These are phyloP conservation scores for Todiramphus saurophagus DNA, from an alignment of 2,113 vertebrate genomes.

Conservation along the genomic window DNA sequence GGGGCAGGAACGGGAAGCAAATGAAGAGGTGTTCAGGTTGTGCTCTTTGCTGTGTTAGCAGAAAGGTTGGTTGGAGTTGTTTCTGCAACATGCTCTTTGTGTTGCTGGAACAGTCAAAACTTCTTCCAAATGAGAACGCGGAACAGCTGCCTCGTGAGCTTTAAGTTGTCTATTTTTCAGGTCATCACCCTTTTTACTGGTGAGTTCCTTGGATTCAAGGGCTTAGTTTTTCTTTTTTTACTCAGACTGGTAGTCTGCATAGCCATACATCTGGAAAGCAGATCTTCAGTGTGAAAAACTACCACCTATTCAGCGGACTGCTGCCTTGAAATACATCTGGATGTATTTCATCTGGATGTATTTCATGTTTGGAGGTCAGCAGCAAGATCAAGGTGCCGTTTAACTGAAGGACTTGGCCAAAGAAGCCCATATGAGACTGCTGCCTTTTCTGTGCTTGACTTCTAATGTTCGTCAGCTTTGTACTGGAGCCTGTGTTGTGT, in stretches of 20 bases:
- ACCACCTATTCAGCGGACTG: not conserved
- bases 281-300: not conserved
- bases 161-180: not conserved
- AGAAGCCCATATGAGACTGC: not conserved
- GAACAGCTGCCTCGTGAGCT: not conserved
- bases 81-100: not conserved
- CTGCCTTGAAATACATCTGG: not conserved
- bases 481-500: not conserved
- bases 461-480: not conserved
- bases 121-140: not conserved
- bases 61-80: too few species aligned
- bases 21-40: not conserved
- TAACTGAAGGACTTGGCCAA: not conserved
- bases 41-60: not conserved
- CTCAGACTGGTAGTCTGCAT: not conserved
- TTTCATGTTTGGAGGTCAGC: not conserved
- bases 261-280: not conserved
- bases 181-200: not conserved
- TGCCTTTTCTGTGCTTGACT: not conserved
- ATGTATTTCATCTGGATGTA: not conserved
- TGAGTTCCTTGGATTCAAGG: not conserved
- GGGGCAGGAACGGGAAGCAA: fast-evolving
- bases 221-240: not conserved
- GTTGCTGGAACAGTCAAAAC: not conserved
- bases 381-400: not conserved